These are phyloP conservation scores for Galerucella pusilla DNA, from an alignment of 2,888 invertebrate species.

Conservation along the genomic window DNA sequence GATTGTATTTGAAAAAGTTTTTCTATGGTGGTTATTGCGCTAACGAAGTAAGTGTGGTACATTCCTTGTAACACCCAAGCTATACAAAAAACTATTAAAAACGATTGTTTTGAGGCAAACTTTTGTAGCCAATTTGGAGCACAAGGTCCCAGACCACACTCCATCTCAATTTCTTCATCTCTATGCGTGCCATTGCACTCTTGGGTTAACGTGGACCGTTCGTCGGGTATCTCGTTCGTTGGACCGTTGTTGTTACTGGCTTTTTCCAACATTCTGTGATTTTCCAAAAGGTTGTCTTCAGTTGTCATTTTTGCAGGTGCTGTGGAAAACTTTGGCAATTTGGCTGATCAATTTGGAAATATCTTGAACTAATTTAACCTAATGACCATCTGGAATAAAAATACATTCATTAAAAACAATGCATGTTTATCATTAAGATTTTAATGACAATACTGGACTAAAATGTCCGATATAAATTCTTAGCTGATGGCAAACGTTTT, in stretches of 20 bases:
- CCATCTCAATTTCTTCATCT: slow-evolving; percentile 68
- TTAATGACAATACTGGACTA: neutral
- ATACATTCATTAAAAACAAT: slow-evolving; percentile 4
- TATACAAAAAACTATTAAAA: slow-evolving; percentile 87
- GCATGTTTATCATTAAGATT: neutral
- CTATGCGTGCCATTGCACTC: slow-evolving; percentile 57
- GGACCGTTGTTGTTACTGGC: slow-evolving; percentile 60
- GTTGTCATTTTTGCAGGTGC: slow-evolving; percentile 28
- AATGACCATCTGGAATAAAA: slow-evolving; percentile 33
- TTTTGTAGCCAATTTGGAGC: slow-evolving; percentile 79
- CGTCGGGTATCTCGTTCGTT: slow-evolving; percentile 57
- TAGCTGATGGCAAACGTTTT: too few relatives aligned
- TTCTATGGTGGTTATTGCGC: slow-evolving; percentile 92
- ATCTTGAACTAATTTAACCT: slow-evolving; percentile 6
- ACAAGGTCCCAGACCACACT: slow-evolving; percentile 85
- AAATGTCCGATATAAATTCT: too few relatives aligned
- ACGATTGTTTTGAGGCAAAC: slow-evolving; percentile 88
- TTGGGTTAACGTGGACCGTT: slow-evolving; percentile 60
- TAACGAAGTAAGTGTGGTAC: slow-evolving; percentile 95
- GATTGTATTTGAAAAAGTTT: slow-evolving; percentile 92
- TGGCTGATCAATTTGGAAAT: slow-evolving; percentile 19
- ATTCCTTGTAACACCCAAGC: slow-evolving; percentile 91
- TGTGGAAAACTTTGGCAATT: slow-evolving; percentile 39
- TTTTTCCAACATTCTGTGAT: slow-evolving; percentile 50
- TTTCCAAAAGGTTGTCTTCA: slow-evolving; percentile 38